Evolutionary conservation across 2,797 vertebrate species (phyloP).

Genomic region (Ptychobarbus kaznakovi): DNA sequence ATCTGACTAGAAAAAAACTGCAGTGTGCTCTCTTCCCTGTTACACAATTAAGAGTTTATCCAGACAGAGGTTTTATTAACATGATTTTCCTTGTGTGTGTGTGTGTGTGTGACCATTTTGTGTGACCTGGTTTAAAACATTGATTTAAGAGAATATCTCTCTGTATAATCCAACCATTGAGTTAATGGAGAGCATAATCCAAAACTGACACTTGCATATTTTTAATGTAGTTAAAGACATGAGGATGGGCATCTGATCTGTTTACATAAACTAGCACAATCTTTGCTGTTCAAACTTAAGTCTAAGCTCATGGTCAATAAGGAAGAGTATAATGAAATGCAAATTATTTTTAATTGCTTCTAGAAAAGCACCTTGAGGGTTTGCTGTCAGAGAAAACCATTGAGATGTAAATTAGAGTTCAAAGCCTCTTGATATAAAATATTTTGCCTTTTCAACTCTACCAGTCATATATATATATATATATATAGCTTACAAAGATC

Average conservation of each 20-base stretch:
- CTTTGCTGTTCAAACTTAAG: not conserved
- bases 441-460: not conserved
- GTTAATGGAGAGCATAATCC: not conserved
- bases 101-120: not conserved
- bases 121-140: not conserved
- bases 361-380: not conserved
- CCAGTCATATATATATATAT: not conserved
- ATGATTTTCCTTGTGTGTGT: not conserved
- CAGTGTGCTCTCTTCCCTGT: not conserved
- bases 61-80: not conserved
- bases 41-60: not conserved
- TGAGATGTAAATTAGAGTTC: constrained; percentile 13
- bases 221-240: not conserved
- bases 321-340: not conserved
- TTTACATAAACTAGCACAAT: not conserved
- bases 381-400: constrained; percentile 12
- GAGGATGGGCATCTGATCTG: not conserved
- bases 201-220: not conserved
- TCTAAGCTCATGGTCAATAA: not conserved
- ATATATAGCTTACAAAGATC: not conserved
- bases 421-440: not conserved
- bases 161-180: not conserved
- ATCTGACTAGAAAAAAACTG: not conserved
- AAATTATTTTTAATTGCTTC: not conserved
- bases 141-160: not conserved